Base-by-base conservation (phyloP, 2,888 invertebrate genomes). In the Xylophagus ater region DNA sequence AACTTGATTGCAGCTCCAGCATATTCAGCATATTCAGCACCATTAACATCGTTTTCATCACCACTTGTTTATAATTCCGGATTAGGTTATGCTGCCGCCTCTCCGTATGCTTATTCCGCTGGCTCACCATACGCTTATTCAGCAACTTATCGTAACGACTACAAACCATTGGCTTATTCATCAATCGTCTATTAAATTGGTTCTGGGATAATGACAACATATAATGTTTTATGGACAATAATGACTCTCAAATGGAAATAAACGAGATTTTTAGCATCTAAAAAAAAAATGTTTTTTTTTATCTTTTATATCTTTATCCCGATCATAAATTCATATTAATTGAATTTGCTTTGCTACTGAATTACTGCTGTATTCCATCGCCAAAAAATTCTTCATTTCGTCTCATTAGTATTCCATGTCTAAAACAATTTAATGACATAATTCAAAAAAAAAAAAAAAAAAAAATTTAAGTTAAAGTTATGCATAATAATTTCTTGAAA, bases 51-150 rank as follows among this genome's bases (percentile, higher is more conserved):
- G 12, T n/a, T 35, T 9, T 17, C 33, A 14, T 30, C 30, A 30
- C 17, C 17, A 15, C 15, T 9, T n/a, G n/a, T n/a, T n/a, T 26
- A 13, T 26, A 6, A 8, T 26, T 12, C n/a, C n/a, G n/a, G n/a
- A n/a, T n/a, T n/a, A n/a, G n/a, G n/a, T n/a, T n/a, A n/a, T n/a
- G n/a, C n/a, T n/a, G n/a, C n/a, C n/a, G n/a, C n/a, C n/a, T n/a
- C n/a, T n/a, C n/a, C n/a, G n/a, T n/a, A n/a, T n/a, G 47, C 55
- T 46, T 29, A 24, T 41, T 25, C 44, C 33, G 5, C 37, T 41
- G 20, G 41, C 32, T 3, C 10, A 43, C 7, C 23, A 36, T 1
- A 24, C 43, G 26, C 37, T 24, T 20, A 38, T 41, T 13, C 23
- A 20, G 10, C 43, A 38, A 34, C 18, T 25, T 15, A 33, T 45